A percentile compares a stretch with the other conserved stretches of the same genome.
These are phyloP conservation scores for Matsumyia berberina DNA, from an alignment of 2,888 invertebrate species.

Conservation along the genomic window DNA sequence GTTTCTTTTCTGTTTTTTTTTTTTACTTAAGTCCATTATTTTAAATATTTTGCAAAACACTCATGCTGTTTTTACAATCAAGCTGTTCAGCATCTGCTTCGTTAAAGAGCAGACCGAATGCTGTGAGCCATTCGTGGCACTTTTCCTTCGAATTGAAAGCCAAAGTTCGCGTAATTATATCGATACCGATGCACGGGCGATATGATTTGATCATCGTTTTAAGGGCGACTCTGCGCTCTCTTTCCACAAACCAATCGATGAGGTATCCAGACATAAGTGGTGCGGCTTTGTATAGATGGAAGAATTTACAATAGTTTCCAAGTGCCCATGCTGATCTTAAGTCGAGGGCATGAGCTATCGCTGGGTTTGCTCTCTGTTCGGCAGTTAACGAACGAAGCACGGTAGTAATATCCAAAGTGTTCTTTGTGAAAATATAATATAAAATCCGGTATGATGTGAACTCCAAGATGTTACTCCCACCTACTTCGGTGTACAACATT, in stretches of 20 bases:
- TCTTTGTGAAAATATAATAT: slow-evolving; percentile 99
- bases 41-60: slow-evolving; percentile 72
- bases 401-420: slow-evolving; percentile 97
- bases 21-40: slow-evolving; percentile 25
- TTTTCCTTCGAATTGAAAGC: slow-evolving; percentile 93
- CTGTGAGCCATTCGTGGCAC: slow-evolving; percentile 94
- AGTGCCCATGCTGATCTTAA: slow-evolving; percentile 97
- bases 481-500: slow-evolving; percentile 94
- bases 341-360: slow-evolving; percentile 93
- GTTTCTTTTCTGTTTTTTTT: slow-evolving; percentile 11
- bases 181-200: slow-evolving; percentile 95
- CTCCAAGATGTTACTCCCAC: slow-evolving; percentile 92
- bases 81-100: slow-evolving; percentile 89
- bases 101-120: slow-evolving; percentile 90
- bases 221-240: slow-evolving; percentile 96
- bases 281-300: slow-evolving; percentile 93
- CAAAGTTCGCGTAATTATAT: slow-evolving; percentile 94
- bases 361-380: slow-evolving; percentile 92
- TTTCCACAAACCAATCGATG: slow-evolving; percentile 98
- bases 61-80: slow-evolving; percentile 92
- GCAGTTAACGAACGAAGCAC: slow-evolving; percentile 92
- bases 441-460: slow-evolving; percentile 98
- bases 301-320: slow-evolving; percentile 96
- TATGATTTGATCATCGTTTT: slow-evolving; percentile 98
- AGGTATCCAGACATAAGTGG: slow-evolving; percentile 98